Percentiles rank a stretch among this genome's conserved stretches.
phyloP scores from a whole-genome alignment of 35 echinoderm and acorn worm genomes.

The Apostichopus californicus region DNA sequence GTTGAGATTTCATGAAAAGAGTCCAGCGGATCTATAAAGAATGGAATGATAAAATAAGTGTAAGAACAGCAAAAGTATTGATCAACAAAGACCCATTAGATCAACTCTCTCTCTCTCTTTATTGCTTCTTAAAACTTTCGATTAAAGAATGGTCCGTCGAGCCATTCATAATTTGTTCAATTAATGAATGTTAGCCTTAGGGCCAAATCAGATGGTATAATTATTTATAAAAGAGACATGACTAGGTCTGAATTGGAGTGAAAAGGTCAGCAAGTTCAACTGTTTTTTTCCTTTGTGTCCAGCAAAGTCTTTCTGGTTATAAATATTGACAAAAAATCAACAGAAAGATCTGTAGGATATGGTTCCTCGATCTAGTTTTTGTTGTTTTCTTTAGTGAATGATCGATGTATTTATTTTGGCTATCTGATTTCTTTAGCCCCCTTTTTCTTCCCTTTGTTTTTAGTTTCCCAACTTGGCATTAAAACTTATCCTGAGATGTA shows the following conservation, averaged over 20 bases:
- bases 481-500: too few species aligned
- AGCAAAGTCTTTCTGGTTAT: too few species aligned
- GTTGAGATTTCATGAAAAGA: not conserved
- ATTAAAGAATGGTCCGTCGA: not conserved
- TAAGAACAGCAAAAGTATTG: not conserved
- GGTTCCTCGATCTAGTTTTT: too few species aligned
- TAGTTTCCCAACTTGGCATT: too few species aligned
- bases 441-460: too few species aligned
- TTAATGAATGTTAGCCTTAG: slow-evolving; percentile 9
- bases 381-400: too few species aligned
- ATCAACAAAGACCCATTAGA: slow-evolving; percentile 10
- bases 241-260: not conserved
- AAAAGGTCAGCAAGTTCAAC: slow-evolving; percentile 3
- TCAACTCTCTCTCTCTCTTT: not conserved
- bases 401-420: too few species aligned
- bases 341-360: too few species aligned
- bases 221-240: not conserved
- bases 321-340: too few species aligned
- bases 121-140: not conserved
- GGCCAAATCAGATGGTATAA: not conserved
- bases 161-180: not conserved
- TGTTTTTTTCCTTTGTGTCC: not conserved
- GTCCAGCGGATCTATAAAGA: not conserved
- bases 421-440: too few species aligned
- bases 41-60: not conserved